Percentiles rank a stretch among this genome's conserved stretches.
These are phyloP conservation scores for Ispidina lecontei DNA, from an alignment of 2,797 vertebrate species.

Conservation along the genomic window DNA sequence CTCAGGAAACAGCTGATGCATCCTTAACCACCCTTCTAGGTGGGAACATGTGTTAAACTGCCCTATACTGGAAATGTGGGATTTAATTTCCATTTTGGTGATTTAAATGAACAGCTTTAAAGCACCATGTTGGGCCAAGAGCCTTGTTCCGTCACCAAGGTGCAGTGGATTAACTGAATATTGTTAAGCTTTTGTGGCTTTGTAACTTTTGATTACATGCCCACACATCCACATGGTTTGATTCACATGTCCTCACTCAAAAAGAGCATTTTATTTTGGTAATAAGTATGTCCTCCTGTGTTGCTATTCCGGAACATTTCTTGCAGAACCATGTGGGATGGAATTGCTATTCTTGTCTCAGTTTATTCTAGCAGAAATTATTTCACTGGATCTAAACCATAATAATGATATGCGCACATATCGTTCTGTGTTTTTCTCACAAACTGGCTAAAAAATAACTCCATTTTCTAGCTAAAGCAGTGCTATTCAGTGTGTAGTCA, in stretches of 20 bases:
- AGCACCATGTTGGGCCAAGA: background rate
- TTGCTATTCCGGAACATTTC: constrained; percentile 1
- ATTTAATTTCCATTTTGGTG: background rate
- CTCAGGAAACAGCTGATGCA: background rate
- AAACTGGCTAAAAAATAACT: background rate
- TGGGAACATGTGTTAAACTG: background rate
- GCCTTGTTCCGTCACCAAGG: background rate
- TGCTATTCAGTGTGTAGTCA: background rate
- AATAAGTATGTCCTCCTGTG: background rate
- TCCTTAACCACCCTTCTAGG: background rate
- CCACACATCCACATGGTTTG: background rate
- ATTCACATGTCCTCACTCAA: background rate
- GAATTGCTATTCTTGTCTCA: constrained; percentile 41
- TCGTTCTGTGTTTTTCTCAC: accelerated
- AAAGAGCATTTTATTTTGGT: background rate
- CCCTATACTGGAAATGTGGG: background rate
- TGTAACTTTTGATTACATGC: background rate
- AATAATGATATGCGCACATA: background rate
- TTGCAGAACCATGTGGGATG: constrained; percentile 1
- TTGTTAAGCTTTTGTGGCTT: background rate
- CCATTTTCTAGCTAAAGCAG: background rate
- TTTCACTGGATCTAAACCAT: constrained; percentile 15
- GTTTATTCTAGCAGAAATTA: constrained; percentile 49
- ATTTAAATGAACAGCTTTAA: background rate
- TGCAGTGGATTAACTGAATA: background rate